These are phyloP conservation scores for Cuculus canorus DNA, from an alignment of 2,797 vertebrate genomes.

Conservation along the genomic window DNA sequence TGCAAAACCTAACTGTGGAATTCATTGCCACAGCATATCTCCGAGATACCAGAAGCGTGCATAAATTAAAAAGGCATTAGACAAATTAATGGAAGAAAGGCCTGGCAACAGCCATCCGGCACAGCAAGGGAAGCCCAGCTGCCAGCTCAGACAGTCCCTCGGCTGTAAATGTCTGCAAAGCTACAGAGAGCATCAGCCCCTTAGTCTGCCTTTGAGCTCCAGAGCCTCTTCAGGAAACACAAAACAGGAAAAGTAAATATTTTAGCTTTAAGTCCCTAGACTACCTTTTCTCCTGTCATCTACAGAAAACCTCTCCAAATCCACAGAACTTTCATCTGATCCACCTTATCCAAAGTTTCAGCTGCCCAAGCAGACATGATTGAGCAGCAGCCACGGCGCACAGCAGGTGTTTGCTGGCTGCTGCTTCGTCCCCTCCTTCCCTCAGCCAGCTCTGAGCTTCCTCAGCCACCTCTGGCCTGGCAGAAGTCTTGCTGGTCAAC, in stretches of 20 bases:
- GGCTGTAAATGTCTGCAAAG: neutral
- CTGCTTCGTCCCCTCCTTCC: neutral
- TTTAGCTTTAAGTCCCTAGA: neutral
- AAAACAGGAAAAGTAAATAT: neutral
- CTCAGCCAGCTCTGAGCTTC: neutral
- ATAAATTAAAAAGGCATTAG: neutral
- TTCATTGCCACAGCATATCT: neutral
- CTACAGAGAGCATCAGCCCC: neutral
- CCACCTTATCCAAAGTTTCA: neutral
- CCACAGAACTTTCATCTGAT: neutral
- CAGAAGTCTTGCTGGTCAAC: neutral
- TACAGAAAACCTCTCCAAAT: neutral
- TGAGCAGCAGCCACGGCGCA: neutral
- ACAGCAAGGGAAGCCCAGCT: neutral
- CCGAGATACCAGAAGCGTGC: accelerated
- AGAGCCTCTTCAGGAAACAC: neutral
- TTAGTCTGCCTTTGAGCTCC: neutral
- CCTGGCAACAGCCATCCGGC: neutral
- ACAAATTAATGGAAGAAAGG: neutral
- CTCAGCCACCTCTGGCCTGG: neutral
- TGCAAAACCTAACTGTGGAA: neutral
- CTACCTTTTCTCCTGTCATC: neutral
- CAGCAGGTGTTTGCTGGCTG: neutral
- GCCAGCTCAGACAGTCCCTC: neutral
- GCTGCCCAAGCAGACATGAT: neutral